A percentile compares a stretch with the other conserved stretches of the same genome.
Evolutionary conservation across 2,797 vertebrate species (phyloP).

Genomic region (Myotis daubentonii): DNA sequence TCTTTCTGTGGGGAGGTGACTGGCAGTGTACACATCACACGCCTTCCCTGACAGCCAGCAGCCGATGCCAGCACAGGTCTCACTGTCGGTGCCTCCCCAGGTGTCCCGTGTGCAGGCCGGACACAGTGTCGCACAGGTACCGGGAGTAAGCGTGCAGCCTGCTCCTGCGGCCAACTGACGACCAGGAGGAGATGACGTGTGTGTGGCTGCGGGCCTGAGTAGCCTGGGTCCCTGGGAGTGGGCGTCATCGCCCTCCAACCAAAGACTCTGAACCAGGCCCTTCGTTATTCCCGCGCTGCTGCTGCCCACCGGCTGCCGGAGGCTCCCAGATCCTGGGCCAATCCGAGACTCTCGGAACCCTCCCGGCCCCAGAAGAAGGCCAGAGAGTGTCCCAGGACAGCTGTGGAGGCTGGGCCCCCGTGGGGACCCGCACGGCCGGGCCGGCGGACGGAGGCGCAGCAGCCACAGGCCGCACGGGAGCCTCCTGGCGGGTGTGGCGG

Average conservation of each 20-base stretch:
- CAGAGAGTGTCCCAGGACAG: not conserved
- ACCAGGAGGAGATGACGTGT: not conserved
- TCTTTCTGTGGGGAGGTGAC: too few relatives aligned
- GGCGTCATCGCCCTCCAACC: not conserved
- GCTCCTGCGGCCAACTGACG: too few relatives aligned
- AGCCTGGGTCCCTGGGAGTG: not conserved
- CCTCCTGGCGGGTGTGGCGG: slow-evolving; percentile 86
- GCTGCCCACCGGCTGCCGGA: not conserved
- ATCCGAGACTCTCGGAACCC: not conserved
- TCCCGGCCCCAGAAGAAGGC: not conserved
- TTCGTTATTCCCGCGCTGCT: not conserved
- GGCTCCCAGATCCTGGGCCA: not conserved
- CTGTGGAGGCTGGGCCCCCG: rapidly evolving
- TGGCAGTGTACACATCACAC: rapidly evolving
- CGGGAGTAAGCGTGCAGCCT: not conserved
- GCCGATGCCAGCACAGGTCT: rapidly evolving
- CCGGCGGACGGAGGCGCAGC: not conserved
- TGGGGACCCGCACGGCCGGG: not conserved
- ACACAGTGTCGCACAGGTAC: too few relatives aligned
- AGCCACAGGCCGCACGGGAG: slow-evolving; percentile 74
- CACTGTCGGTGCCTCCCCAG: not conserved
- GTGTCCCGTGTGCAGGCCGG: not conserved
- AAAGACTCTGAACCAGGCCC: not conserved
- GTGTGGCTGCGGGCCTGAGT: not conserved
- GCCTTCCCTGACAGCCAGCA: not conserved